A percentile compares a stretch with the other conserved stretches of the same genome.
These are phyloP conservation scores for Xenopus petersii DNA, from an alignment of 2,797 vertebrate species.

Conservation along the genomic window DNA sequence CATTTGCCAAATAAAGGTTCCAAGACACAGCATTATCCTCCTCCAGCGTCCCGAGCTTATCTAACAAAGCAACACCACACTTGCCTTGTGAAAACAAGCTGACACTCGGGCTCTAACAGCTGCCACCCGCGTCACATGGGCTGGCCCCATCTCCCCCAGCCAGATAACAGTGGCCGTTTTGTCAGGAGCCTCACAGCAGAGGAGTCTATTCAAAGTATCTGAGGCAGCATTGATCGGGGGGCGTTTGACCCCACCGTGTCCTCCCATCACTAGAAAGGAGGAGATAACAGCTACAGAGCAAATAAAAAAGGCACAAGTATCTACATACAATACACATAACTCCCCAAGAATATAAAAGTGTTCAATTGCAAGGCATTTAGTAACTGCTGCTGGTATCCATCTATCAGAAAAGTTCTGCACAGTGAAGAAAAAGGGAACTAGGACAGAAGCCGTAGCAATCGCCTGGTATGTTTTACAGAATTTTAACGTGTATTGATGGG, in stretches of 20 bases:
- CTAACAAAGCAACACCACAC: constrained; percentile 74
- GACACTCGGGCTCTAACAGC: constrained; percentile 72
- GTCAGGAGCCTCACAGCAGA: constrained; percentile 54
- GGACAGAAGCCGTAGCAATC: too few relatives aligned
- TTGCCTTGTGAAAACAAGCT: constrained; percentile 68
- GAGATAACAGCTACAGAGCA: not conserved
- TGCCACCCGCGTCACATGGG: constrained; percentile 68
- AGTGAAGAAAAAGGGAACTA: too few relatives aligned
- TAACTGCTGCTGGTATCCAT: too few relatives aligned
- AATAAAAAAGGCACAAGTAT: constrained; percentile 3
- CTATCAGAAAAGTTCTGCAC: too few relatives aligned
- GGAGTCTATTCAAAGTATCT: constrained; percentile 43
- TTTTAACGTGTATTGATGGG: too few relatives aligned
- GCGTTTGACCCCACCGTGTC: constrained; percentile 64
- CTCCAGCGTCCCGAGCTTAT: constrained; percentile 62
- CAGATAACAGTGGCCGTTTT: constrained; percentile 68
- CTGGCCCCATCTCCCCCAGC: constrained; percentile 67
- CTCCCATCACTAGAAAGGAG: constrained; percentile 7
- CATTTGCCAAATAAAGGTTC: constrained; percentile 46
- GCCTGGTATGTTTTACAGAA: too few relatives aligned
- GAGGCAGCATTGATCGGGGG: constrained; percentile 53
- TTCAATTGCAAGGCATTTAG: too few relatives aligned
- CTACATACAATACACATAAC: not conserved
- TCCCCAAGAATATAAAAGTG: not conserved
- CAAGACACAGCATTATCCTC: constrained; percentile 71